Evolutionary conservation across 37 sponge, comb jelly and placozoan species (phyloP).

Genomic region (Lycopodina hypogea): DNA sequence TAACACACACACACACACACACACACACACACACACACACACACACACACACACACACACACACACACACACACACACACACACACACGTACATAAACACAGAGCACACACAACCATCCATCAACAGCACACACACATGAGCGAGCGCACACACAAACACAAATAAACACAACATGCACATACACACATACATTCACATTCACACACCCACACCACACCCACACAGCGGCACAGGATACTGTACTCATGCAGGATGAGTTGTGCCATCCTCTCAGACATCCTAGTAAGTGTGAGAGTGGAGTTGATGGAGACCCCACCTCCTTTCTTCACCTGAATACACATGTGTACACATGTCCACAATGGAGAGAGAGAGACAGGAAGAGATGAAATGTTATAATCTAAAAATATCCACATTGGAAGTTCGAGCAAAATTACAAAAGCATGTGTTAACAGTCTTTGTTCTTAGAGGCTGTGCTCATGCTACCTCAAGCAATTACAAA

Average conservation of each 20-base stretch:
- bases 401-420: no score
- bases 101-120: neutral
- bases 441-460: no score
- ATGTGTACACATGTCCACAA: no score
- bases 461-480: no score
- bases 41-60: neutral
- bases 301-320: constrained; percentile 93
- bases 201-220: neutral
- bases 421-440: no score
- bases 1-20: no score
- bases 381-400: no score
- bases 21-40: neutral
- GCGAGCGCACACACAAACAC: neutral
- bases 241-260: constrained; percentile 96
- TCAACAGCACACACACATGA: neutral
- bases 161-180: neutral
- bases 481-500: no score
- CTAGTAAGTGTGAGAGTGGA: constrained; percentile 83
- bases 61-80: constrained; percentile 37
- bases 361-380: no score
- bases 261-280: constrained; percentile 92
- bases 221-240: constrained; percentile 65
- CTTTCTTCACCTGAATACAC: constrained; percentile 76
- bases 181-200: constrained; percentile 2
- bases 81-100: neutral